phyloP scores from a whole-genome alignment of 2,113 vertebrate genomes.

The Bubo scandiacus region DNA sequence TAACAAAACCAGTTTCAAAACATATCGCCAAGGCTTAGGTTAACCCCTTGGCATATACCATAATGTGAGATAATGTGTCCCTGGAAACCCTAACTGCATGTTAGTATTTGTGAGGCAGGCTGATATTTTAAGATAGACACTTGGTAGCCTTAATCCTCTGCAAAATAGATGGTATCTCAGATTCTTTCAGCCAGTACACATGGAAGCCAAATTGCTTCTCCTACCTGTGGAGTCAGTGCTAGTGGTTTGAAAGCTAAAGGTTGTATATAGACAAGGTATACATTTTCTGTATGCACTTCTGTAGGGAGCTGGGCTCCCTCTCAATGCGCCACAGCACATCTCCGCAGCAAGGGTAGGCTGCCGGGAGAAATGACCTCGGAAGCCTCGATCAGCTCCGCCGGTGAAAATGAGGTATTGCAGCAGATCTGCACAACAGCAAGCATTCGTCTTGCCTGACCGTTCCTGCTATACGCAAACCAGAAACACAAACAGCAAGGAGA shows the following conservation, averaged over 20 bases:
- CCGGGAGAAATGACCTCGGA: background rate
- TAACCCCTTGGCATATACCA: background rate
- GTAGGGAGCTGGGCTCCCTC: background rate
- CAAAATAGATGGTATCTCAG: background rate
- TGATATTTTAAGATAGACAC: background rate
- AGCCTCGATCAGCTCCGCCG: fast-evolving
- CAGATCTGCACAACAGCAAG: background rate
- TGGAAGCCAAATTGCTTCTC: conserved; percentile 3
- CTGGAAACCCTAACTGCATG: background rate
- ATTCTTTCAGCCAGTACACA: background rate
- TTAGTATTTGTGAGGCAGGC: background rate
- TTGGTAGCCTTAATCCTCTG: background rate
- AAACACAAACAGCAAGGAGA: background rate
- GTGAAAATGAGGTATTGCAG: background rate
- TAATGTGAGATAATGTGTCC: background rate
- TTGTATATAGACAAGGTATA: background rate
- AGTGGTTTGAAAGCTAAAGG: background rate
- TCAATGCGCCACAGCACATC: background rate
- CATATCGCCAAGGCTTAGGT: background rate
- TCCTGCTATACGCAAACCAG: background rate
- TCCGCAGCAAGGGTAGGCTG: background rate
- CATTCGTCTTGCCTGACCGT: background rate
- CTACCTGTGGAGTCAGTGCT: background rate
- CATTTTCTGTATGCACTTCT: background rate
- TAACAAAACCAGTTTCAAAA: background rate